Base-by-base conservation (phyloP, 2,888 invertebrate genomes). In the Latheticus oryzae region DNA sequence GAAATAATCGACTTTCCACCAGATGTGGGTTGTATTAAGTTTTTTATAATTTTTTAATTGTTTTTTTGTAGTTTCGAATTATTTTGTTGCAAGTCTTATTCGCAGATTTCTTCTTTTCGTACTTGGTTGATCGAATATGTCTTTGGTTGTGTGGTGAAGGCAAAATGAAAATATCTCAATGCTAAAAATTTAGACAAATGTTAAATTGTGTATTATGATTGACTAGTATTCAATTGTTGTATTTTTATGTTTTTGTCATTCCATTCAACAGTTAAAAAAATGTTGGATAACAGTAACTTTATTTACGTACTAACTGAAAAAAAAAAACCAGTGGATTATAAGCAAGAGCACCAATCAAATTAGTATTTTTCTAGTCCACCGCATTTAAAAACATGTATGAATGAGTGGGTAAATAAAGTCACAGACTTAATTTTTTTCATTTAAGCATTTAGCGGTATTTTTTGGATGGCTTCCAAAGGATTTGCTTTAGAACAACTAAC, bases 1-100 rank as follows among this genome's bases (percentile, higher is more conserved):
- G 95, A 98, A 83, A 92, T 99, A 62, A 94, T 99, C 4, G 89
- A 93, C 73, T 94, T 98, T 78, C 95, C 97, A 35, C 80, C 85
- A 9, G 93, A 95, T 76, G 97, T 97, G 80, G 86, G 87, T n/a
- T n/a, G n/a, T n/a, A n/a, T n/a, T n/a, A n/a, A n/a, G n/a, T n/a
- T n/a, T n/a, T n/a, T n/a, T n/a, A 5, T 12, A 12, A 7, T 3
- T 21, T 23, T 12, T 21, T 30, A 28, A 40, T 8, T 15, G 9
- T 42, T n/a, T 37, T 19, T 30, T 84, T 87, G 43, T 85, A 97
- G 97, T 97, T 96, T 77, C 95, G 97, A 66, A 84, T 87, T 66
- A 88, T 89, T 61, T 81, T 99, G 72, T 85, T 98, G 42, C 83
- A 85, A 78, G 90, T 95, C 8, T 82, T 99, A 65, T 81, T 91